Evolutionary conservation across 2,797 vertebrate species (phyloP), one percentile per base, ranked within the genome.

Genomic region (Syngnathus rostellatus): DNA sequence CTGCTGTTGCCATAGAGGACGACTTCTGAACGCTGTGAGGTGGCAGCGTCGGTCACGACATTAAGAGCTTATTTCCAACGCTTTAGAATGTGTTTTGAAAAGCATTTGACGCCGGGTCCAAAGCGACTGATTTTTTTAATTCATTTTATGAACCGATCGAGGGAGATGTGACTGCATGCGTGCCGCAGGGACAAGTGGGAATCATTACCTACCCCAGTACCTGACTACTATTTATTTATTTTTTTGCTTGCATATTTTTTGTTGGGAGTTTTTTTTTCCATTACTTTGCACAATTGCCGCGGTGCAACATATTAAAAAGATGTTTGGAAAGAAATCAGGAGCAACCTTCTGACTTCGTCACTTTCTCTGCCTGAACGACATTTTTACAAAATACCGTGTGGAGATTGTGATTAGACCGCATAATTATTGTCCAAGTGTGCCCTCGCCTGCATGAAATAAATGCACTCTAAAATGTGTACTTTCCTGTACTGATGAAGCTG

Each of bases 1-100:
- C 70, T 67, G 65, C 62, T 74, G 78, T 82, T 87, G 80, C 85
- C 85, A 80, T 81, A 81, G 82, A 76, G 79, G 86, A 69, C 60
- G 60, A 62, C 60, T 51, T 45, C 21, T 25, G 41, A 45, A 45
- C 6, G 79, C 71, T 80, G 11, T 50, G 65, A 31, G 43, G 55
- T 31, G 55, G 65, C 54, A 66, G 41, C 60, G 12, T 62, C 60
- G 5, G 21, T 62, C 41, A 25, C n/a, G 21, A 45, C 40, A 62
- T 23, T 14, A 45, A 16, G 14, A 43, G 14, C 41, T 45, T 41
- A 41, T 16, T 19, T n/a, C 7, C 16, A n/a, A 37, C 19, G 12
- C 60, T 25, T 45, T 45, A 45, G 6, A 31, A 9, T 2, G n/a
- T 25, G 12, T 25, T 62, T 62, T 40, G 4, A 61, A 41, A 38